Evolutionary conservation across 2,113 vertebrate genomes (phyloP).

Genomic region (Emberiza fucata): DNA sequence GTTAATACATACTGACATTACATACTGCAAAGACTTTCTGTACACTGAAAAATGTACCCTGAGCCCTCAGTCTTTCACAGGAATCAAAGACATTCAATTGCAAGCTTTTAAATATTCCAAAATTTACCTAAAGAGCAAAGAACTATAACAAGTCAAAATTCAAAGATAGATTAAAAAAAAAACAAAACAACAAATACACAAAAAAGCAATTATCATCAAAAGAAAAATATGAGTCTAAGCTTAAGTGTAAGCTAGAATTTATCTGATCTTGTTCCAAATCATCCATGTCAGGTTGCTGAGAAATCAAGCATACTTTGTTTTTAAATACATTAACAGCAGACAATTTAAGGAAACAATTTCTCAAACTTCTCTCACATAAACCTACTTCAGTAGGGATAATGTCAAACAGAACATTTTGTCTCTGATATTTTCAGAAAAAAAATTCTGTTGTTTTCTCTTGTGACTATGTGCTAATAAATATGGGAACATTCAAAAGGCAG

Average conservation of each 20-base stretch:
- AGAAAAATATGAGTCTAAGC: background rate
- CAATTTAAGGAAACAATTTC: background rate
- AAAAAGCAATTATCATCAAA: background rate
- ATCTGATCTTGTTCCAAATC: background rate
- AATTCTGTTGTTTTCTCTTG: background rate
- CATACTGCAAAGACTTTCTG: background rate
- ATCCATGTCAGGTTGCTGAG: background rate
- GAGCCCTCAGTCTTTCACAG: background rate
- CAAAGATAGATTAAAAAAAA: background rate
- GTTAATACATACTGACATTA: background rate
- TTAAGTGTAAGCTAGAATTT: background rate
- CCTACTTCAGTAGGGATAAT: background rate
- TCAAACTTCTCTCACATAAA: background rate
- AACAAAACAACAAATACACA: background rate
- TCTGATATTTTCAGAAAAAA: background rate
- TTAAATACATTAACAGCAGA: background rate
- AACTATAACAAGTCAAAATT: background rate
- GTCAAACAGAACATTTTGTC: background rate
- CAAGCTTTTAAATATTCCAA: background rate
- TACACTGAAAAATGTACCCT: background rate
- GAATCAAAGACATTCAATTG: background rate
- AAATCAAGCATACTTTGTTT: background rate
- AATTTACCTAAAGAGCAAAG: background rate
- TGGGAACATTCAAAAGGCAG: background rate
- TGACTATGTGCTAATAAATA: background rate